phyloP scores from a whole-genome alignment of 2,888 invertebrate species.

The Zeuzera pyrina region DNA sequence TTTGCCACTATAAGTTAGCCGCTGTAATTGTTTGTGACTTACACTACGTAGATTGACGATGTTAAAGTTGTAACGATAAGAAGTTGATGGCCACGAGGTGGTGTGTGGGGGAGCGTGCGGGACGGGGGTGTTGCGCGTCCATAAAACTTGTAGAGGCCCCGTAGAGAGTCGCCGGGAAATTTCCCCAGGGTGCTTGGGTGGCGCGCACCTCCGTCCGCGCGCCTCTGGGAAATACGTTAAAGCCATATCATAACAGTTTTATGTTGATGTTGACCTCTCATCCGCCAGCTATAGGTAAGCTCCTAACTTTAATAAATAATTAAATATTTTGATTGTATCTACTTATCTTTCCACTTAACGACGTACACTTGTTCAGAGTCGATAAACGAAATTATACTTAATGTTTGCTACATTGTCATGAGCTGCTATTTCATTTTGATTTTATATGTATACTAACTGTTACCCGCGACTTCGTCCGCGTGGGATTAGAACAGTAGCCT shows the following conservation, averaged over 20 bases:
- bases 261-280: conserved; percentile 69
- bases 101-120: conserved; percentile 25
- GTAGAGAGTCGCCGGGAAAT: conserved; percentile 64
- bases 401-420: too few species aligned
- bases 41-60: too few species aligned
- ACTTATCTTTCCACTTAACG: too few species aligned
- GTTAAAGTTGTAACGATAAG: conserved; percentile 53
- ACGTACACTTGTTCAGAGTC: too few species aligned
- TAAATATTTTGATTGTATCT: too few species aligned
- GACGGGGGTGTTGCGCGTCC: conserved; percentile 50
- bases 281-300: conserved; percentile 31
- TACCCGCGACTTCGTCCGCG: too few species aligned
- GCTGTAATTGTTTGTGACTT: too few species aligned
- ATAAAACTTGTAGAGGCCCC: conserved; percentile 71
- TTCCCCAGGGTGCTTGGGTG: conserved; percentile 66
- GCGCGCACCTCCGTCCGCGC: conserved; percentile 34
- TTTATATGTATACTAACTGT: too few species aligned
- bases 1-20: too few species aligned
- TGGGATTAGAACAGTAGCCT: too few species aligned
- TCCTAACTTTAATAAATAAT: conserved; percentile 11
- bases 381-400: too few species aligned
- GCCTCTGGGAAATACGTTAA: conserved; percentile 67
- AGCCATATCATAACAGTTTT: conserved; percentile 73
- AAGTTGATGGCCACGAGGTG: conserved; percentile 41
- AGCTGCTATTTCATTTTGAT: too few species aligned